phyloP scores from a whole-genome alignment of 2,113 vertebrate species.

The Stegostoma tigrinum region DNA sequence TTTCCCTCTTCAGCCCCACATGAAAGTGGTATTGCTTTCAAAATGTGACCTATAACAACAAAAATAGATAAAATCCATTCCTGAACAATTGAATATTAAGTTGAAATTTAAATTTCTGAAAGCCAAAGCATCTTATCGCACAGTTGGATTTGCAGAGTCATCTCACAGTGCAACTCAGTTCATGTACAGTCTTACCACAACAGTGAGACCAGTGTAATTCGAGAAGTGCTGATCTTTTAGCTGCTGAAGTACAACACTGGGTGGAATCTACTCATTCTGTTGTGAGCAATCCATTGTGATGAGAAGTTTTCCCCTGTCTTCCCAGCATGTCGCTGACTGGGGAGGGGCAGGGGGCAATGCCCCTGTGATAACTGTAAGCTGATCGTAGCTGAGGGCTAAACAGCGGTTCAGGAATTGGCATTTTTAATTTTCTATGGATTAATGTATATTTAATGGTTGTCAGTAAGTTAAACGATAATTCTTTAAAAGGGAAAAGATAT shows the following conservation, averaged over 20 bases:
- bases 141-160: background rate
- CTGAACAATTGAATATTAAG: background rate
- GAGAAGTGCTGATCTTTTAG: background rate
- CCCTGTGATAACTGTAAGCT: background rate
- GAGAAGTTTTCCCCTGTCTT: background rate
- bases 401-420: background rate
- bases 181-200: background rate
- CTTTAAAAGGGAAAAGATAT: background rate
- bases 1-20: background rate
- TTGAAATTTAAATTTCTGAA: background rate
- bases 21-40: background rate
- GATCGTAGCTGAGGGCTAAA: background rate
- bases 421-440: background rate
- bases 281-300: background rate
- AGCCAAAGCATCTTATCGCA: background rate
- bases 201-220: background rate
- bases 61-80: background rate
- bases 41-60: background rate
- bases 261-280: background rate
- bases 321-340: background rate
- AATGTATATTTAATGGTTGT: background rate
- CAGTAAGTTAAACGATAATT: background rate
- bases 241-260: background rate
- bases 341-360: no score
- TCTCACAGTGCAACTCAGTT: background rate